These are phyloP conservation scores for Danio tinwini DNA, from an alignment of 2,797 vertebrate genomes.

Conservation along the genomic window DNA sequence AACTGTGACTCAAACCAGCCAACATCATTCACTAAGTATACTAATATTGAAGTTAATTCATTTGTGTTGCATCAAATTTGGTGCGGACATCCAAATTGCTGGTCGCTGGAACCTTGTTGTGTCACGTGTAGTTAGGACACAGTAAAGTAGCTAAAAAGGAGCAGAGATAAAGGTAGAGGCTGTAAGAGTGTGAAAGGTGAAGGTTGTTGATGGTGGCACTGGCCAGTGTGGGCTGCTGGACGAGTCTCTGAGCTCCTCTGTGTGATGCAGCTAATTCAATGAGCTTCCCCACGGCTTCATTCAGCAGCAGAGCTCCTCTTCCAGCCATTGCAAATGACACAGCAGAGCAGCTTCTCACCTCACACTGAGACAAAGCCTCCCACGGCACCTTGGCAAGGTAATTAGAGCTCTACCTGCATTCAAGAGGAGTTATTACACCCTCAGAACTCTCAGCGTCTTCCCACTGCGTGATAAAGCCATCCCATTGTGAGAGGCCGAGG, in stretches of 20 bases:
- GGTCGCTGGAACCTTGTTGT: too few relatives aligned
- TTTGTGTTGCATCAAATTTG: too few relatives aligned
- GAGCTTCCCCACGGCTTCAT: slow-evolving; percentile 67
- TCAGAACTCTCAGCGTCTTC: slow-evolving; percentile 43
- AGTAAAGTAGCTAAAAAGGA: not conserved
- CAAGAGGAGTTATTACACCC: slow-evolving; percentile 42
- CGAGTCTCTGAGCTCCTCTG: slow-evolving; percentile 54
- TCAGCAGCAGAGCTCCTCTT: slow-evolving; percentile 50
- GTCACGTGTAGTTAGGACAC: too few relatives aligned
- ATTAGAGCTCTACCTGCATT: slow-evolving; percentile 68
- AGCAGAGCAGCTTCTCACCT: slow-evolving; percentile 46
- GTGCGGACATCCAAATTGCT: too few relatives aligned
- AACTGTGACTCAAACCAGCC: too few relatives aligned
- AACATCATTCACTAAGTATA: too few relatives aligned
- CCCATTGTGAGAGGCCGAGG: slow-evolving; percentile 51
- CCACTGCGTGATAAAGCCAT: slow-evolving; percentile 65
- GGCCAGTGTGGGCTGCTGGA: slow-evolving; percentile 13
- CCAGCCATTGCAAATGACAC: slow-evolving; percentile 43
- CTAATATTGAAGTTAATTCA: too few relatives aligned
- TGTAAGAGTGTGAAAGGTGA: not conserved
- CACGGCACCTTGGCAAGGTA: slow-evolving; percentile 67
- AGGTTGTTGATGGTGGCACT: not conserved
- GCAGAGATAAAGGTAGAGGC: too few relatives aligned
- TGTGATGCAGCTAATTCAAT: slow-evolving; percentile 64
- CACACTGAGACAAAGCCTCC: slow-evolving; percentile 61